Percentiles rank a stretch among this genome's conserved stretches.
Conservation (phyloP, 2,113 vertebrate species). For the Gadus macrocephalus region DNA sequence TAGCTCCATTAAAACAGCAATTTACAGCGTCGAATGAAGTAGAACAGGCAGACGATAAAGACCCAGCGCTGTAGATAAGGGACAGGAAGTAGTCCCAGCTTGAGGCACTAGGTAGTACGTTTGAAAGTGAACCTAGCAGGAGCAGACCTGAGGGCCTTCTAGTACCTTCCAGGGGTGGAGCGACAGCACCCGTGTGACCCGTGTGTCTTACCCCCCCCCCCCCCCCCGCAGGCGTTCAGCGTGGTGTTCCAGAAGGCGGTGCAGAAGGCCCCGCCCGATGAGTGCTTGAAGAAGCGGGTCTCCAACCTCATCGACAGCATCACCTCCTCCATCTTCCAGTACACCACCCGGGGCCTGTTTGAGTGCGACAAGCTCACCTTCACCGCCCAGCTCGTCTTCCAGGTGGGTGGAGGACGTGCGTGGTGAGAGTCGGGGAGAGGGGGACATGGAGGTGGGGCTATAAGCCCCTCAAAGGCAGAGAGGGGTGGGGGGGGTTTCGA, state of each 20-base stretch:
- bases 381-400: conserved; percentile 87
- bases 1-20: no score
- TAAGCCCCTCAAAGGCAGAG: background rate
- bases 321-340: conserved; percentile 88
- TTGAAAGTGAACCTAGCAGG: background rate
- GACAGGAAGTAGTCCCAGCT: no score
- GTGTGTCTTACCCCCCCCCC: background rate
- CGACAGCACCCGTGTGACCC: background rate
- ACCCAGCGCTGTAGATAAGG: no score
- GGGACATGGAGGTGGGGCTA: background rate
- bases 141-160: background rate
- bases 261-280: conserved; percentile 71
- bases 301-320: conserved; percentile 86
- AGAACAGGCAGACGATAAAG: no score
- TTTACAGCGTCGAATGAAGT: no score
- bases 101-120: no score
- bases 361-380: conserved; percentile 91
- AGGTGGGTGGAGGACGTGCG: conserved; percentile 69
- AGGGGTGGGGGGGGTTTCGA: background rate
- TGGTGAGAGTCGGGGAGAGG: conserved; percentile 13
- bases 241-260: conserved; percentile 89
- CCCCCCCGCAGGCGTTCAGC: conserved; percentile 80
- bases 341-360: conserved; percentile 88
- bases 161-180: background rate
- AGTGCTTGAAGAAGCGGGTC: conserved; percentile 76